These are phyloP conservation scores for Scomber colias DNA, from an alignment of 2,113 vertebrate species.

Conservation along the genomic window DNA sequence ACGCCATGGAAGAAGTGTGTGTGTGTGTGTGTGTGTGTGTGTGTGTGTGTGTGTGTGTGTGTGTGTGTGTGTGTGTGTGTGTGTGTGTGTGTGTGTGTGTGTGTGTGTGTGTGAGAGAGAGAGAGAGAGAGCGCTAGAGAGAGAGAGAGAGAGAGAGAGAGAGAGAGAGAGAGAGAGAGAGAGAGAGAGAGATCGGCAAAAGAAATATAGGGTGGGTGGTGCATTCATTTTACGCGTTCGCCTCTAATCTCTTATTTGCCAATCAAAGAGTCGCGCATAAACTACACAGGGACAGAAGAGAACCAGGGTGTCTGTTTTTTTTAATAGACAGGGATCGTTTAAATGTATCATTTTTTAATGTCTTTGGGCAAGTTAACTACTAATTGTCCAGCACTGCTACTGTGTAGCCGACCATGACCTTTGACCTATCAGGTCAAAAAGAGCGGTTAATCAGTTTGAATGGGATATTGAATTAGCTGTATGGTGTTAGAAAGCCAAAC, in stretches of 20 bases:
- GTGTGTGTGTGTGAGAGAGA: constrained; percentile 10
- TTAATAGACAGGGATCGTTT: constrained; percentile 6
- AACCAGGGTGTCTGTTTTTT: not conserved
- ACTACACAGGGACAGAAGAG: constrained; percentile 12
- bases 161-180: constrained; percentile 15
- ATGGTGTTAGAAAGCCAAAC: not conserved
- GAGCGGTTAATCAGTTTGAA: not conserved
- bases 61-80: constrained; percentile 15
- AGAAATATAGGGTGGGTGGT: constrained; percentile 68
- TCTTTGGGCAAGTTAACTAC: not conserved
- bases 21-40: constrained; percentile 13
- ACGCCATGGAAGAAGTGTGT: constrained; percentile 66
- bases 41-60: constrained; percentile 11
- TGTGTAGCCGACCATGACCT: constrained; percentile 43
- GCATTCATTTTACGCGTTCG: constrained; percentile 36
- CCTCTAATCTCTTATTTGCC: constrained; percentile 56
- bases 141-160: not conserved
- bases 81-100: not conserved
- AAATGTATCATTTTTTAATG: not conserved
- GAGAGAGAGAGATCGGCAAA: constrained; percentile 37
- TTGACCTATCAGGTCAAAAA: constrained; percentile 42
- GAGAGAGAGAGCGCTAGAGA: not conserved
- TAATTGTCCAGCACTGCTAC: not conserved
- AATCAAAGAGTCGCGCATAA: constrained; percentile 47
- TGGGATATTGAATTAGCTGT: too few species aligned